Base-by-base conservation (phyloP, 2,888 invertebrate genomes). In the Dryomyza anilis region DNA sequence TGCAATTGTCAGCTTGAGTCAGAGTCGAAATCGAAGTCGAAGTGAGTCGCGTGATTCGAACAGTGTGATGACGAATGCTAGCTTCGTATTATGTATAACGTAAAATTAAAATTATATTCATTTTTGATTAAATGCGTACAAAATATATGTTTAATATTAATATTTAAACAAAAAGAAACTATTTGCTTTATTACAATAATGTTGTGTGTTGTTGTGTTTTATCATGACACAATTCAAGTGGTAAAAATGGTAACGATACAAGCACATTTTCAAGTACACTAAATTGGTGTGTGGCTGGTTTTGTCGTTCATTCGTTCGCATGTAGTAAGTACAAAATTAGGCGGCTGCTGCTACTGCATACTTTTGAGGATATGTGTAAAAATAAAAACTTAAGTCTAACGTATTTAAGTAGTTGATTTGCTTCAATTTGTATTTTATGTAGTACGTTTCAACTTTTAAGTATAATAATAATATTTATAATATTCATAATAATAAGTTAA, bases 91-190 rank as follows among this genome's bases (percentile, higher is more conserved):
- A n/a, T n/a, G n/a, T n/a, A n/a, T n/a, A n/a, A n/a, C n/a, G n/a
- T n/a, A n/a, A 7, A 50, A 50, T 23, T 50, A 50, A 50, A 50
- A 50, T 50, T 50, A 59, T 46, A 12, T 4, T 29, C 46, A 62
- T 53, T 63, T n/a, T 63, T 63, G 63, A 56, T 63, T 63, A 56
- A 63, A 63, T 56, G 63, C 63, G 45, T 30, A 27, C 56, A 48
- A 23, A n/a, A 16, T 63, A 43, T 19, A 19, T 45, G 3, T 19
- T 50, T 50, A 33, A 14, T 50, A 12, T 2, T 6, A 25, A 48
- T 48, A 6, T 23, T 48, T 30, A 53, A 21, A 45, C 39, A 50
- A 14, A 12, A 52, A n/a, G 23, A 45, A 46, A 36, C 33, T 46
- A 23, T 58, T 36, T 56, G 27, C 33, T 57, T 55, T 55, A 8